phyloP scores from a whole-genome alignment of 1,140 invertebrate species.

The Melanaphis sacchari region DNA sequence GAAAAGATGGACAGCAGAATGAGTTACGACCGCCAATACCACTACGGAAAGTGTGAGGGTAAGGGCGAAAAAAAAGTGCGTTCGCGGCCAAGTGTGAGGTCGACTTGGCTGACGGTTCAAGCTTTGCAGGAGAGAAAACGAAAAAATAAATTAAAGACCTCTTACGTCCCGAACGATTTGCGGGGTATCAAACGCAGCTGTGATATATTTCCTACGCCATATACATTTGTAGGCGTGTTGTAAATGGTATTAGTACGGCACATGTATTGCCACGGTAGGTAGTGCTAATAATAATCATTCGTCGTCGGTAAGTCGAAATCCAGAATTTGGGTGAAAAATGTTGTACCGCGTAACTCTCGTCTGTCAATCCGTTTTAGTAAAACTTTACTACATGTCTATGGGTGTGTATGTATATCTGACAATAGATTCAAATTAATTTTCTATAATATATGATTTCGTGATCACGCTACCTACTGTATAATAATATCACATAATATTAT shows the following conservation, averaged over 20 bases:
- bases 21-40: background rate
- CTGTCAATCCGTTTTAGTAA: background rate
- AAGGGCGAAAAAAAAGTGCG: background rate
- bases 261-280: background rate
- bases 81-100: background rate
- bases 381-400: background rate
- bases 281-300: background rate
- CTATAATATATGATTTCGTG: background rate
- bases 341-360: background rate
- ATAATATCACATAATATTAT: background rate
- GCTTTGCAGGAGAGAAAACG: background rate
- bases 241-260: background rate
- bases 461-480: background rate
- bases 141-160: slow-evolving; percentile 21
- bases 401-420: background rate
- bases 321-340: background rate
- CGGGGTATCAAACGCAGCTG: background rate
- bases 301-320: background rate
- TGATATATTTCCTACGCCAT: background rate
- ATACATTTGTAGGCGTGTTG: background rate
- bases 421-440: background rate
- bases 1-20: slow-evolving; percentile 11
- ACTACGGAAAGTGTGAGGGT: background rate
- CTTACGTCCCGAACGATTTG: background rate
- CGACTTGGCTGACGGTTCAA: slow-evolving; percentile 1